These are phyloP conservation scores for Enteromius argenteus DNA, from an alignment of 2,797 vertebrate species.

Conservation along the genomic window DNA sequence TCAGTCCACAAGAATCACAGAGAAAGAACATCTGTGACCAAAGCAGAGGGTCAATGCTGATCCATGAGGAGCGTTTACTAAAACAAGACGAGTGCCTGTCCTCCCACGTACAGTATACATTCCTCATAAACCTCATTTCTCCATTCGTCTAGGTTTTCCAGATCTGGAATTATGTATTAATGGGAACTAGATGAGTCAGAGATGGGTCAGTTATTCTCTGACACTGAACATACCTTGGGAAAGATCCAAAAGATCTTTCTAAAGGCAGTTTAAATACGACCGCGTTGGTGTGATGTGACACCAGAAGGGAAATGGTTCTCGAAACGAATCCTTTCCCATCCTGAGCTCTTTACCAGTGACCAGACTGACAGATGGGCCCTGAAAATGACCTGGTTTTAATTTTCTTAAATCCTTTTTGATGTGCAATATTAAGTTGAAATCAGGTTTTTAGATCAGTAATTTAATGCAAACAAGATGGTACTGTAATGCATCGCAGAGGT, in stretches of 20 bases:
- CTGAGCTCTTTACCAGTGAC: slow-evolving; percentile 19
- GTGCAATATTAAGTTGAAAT: background rate
- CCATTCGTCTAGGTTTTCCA: slow-evolving; percentile 26
- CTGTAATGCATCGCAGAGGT: background rate
- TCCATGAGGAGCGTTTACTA: slow-evolving; percentile 3
- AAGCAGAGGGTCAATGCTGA: slow-evolving; percentile 13
- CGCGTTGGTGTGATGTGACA: slow-evolving; percentile 28
- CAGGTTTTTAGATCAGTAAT: slow-evolving; percentile 18
- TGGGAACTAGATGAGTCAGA: slow-evolving; percentile 34
- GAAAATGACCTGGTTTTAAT: slow-evolving; percentile 24
- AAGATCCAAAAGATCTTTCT: slow-evolving; percentile 17
- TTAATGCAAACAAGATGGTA: slow-evolving; percentile 14
- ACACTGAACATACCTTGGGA: slow-evolving; percentile 25
- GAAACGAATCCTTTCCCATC: slow-evolving; percentile 12
- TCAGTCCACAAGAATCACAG: slow-evolving; percentile 5
- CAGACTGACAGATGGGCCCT: slow-evolving; percentile 28
- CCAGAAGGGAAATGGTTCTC: slow-evolving; percentile 24
- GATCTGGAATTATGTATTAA: slow-evolving; percentile 20
- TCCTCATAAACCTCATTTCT: slow-evolving; percentile 14
- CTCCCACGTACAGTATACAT: slow-evolving; percentile 3
- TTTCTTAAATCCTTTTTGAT: slow-evolving; percentile 12
- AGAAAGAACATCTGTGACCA: background rate
- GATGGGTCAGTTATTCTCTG: slow-evolving; percentile 30
- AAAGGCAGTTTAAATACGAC: slow-evolving; percentile 19
- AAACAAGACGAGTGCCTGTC: slow-evolving; percentile 16